A percentile compares a stretch with the other conserved stretches of the same genome.
Evolutionary conservation across 2,888 invertebrate species (phyloP).

Genomic region (Lochmaea capreae): DNA sequence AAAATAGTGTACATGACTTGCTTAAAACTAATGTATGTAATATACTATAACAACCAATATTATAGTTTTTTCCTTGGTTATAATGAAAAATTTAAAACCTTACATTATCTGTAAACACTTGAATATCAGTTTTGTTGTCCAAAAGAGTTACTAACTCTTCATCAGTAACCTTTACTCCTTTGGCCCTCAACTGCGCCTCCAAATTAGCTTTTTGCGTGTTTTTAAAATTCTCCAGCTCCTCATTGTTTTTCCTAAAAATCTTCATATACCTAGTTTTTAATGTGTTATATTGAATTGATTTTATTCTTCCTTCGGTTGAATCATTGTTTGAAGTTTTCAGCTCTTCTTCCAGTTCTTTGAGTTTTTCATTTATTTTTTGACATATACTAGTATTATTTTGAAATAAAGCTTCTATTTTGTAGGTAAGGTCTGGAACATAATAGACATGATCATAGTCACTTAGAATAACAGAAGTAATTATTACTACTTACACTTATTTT

Average conservation of each 20-base stretch:
- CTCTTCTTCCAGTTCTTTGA: constrained; percentile 55
- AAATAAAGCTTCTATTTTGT: constrained; percentile 54
- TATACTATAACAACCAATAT: no score
- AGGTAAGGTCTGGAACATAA: constrained; percentile 47
- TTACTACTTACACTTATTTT: no score
- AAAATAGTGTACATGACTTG: no score
- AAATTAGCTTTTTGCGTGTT: constrained; percentile 69
- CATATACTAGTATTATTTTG: constrained; percentile 56
- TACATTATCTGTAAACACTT: constrained; percentile 69
- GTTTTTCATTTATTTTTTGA: constrained; percentile 51
- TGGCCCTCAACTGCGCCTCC: constrained; percentile 70
- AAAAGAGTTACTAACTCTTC: constrained; percentile 64
- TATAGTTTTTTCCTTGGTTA: neutral
- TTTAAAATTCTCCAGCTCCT: constrained; percentile 67
- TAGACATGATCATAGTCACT: no score
- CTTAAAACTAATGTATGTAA: no score
- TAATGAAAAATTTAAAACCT: constrained; percentile 44
- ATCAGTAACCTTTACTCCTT: constrained; percentile 56
- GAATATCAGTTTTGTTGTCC: constrained; percentile 63
- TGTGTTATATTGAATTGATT: constrained; percentile 66
- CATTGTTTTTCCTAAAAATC: constrained; percentile 68
- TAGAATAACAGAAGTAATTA: no score
- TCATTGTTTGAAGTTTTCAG: constrained; percentile 44
- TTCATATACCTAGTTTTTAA: constrained; percentile 67
- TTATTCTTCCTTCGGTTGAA: constrained; percentile 64